phyloP scores from a whole-genome alignment of 2,797 vertebrate genomes.

The Enteromius paludinosus region DNA sequence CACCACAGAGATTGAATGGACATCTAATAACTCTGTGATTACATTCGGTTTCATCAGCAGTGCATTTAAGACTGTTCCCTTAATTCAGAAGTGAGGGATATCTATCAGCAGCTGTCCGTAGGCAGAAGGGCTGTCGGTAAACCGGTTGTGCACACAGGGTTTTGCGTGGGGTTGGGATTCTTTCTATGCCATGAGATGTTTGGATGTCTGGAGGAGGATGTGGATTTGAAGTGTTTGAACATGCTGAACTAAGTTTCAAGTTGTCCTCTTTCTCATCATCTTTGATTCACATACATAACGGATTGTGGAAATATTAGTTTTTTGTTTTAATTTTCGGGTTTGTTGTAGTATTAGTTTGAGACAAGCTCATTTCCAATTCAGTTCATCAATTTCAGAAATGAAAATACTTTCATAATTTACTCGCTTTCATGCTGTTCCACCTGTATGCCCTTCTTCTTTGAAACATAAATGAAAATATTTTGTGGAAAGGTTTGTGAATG shows the following conservation, averaged over 20 bases:
- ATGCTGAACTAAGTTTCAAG: slow-evolving; percentile 7
- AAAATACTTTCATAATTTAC: neutral
- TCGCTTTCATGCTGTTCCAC: neutral
- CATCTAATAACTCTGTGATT: slow-evolving; percentile 3
- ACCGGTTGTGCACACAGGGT: neutral
- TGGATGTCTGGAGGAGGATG: slow-evolving; percentile 20
- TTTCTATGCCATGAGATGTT: slow-evolving; percentile 6
- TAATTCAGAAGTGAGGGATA: slow-evolving; percentile 9
- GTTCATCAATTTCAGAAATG: neutral
- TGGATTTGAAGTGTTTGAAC: neutral
- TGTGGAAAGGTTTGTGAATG: neutral
- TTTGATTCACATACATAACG: neutral
- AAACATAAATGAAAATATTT: neutral
- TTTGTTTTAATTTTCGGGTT: neutral
- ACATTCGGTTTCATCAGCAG: slow-evolving; percentile 30
- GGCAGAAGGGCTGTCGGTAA: neutral
- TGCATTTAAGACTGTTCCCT: neutral
- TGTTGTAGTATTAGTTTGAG: neutral
- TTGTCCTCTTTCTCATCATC: neutral
- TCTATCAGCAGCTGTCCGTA: neutral
- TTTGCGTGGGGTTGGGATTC: slow-evolving; percentile 14
- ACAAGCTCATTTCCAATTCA: neutral
- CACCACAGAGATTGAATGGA: neutral
- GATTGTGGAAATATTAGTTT: neutral
- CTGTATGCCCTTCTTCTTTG: neutral